Evolutionary conservation across 2,797 vertebrate species (phyloP), one percentile per base, ranked within the genome.

Genomic region (Pantherophis alleghaniensis): DNA sequence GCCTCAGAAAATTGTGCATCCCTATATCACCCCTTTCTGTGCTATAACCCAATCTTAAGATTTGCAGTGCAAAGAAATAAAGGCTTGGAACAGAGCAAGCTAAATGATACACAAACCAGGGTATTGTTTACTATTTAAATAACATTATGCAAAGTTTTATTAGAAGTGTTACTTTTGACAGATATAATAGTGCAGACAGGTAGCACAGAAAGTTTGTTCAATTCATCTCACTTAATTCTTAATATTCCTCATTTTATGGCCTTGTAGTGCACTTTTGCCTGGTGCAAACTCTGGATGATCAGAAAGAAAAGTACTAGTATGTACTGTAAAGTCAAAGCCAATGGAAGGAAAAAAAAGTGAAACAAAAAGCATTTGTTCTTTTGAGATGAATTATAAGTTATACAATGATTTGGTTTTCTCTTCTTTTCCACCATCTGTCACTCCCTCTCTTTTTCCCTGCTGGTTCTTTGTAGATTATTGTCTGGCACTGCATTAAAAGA

Each of bases 391-490:
- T 96, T 95, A 96, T 92, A 96, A 97, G 95, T 93, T 95, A 63
- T 79, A 88, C 95, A 97, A 96, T 96, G 96, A 97, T 97, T 96
- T 92, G 5, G 95, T 92, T 89, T 91, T 86, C 89, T 92, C 32
- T 3, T 69, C 89, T 94, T 57, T 95, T 89, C 37, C 37, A 47
- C 74, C 60, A 87, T 57, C 47, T 26, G 47, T 86, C 37, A 22
- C n/a, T 7, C 69, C 20, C 59, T 60, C 61, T 13, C 55, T 6
- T 28, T 66, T 47, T 56, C 63, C 20, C 22, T 96, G 95, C 93
- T 95, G 96, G 96, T 95, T 96, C 94, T 96, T 95, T 92, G 89
- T 96, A 98, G 97, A 98, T 97, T 96, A 97, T 97, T 96, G 90
- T 94, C 90, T 86, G 95, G 93, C 96, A 97, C 96, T 95, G 94